Conservation (phyloP, 2,888 invertebrate genomes). For the Subacronicta megacephala region DNA sequence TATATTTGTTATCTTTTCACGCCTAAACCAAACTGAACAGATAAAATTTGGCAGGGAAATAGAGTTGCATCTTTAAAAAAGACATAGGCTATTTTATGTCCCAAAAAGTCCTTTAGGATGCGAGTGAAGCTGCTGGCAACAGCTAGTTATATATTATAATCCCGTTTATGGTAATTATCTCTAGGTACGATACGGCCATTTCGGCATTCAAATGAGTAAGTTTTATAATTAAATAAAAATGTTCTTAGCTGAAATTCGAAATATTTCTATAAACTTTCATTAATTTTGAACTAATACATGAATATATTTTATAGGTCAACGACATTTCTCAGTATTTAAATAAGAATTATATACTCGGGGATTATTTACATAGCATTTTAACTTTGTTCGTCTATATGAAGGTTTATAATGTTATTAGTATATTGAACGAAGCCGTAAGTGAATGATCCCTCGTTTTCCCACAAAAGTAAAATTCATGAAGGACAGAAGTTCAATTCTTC, state of each 20-base stretch:
- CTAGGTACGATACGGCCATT: too few relatives aligned
- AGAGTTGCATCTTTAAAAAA: too few relatives aligned
- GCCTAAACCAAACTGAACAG: too few relatives aligned
- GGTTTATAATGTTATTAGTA: slow-evolving; percentile 8
- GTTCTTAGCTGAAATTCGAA: neutral
- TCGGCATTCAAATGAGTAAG: too few relatives aligned
- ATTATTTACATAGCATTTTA: slow-evolving; percentile 5
- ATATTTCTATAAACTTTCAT: neutral
- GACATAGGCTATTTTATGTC: too few relatives aligned
- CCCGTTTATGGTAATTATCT: too few relatives aligned
- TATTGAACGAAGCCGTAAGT: slow-evolving; percentile 3
- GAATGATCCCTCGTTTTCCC: too few relatives aligned
- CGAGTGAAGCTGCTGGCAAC: too few relatives aligned
- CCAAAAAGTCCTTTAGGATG: too few relatives aligned
- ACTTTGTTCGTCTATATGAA: slow-evolving; percentile 1
- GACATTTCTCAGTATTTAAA: slow-evolving; percentile 2
- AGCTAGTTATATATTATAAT: too few relatives aligned
- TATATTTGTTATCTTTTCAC: too few relatives aligned
- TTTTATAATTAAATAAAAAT: neutral
- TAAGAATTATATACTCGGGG: neutral
- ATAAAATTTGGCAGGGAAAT: too few relatives aligned
- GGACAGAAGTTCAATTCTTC: neutral
- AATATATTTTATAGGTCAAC: neutral
- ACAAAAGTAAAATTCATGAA: neutral
- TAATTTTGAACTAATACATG: neutral